Percentiles rank a stretch among this genome's conserved stretches.
Evolutionary conservation across 92 coral and sea anemone species (phyloP).

Genomic region (Pocillopora grandis): DNA sequence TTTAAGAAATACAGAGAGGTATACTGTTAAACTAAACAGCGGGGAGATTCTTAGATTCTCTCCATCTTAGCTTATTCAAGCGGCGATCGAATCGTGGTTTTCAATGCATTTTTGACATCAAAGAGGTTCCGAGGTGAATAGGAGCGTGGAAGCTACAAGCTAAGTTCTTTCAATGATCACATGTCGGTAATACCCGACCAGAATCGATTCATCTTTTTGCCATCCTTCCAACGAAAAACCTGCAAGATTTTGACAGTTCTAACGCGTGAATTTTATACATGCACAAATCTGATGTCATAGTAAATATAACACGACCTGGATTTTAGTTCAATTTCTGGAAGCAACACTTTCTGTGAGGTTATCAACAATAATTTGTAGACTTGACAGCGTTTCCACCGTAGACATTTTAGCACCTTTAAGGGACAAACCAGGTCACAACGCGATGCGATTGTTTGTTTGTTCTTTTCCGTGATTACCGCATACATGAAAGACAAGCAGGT

Average conservation of each 20-base stretch:
- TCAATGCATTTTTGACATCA: neutral
- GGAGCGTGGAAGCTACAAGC: constrained; percentile 1
- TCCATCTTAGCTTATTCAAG: neutral
- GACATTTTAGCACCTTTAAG: neutral
- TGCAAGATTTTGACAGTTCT: constrained; percentile 17
- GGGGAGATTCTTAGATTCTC: too few relatives aligned
- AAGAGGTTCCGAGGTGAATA: neutral
- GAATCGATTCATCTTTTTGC: neutral
- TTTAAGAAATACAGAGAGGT: too few relatives aligned
- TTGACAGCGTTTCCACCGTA: neutral
- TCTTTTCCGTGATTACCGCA: neutral
- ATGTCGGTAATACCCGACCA: neutral
- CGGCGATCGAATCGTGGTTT: neutral
- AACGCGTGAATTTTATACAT: constrained; percentile 6
- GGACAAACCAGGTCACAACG: constrained; percentile 10
- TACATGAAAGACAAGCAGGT: constrained; percentile 43
- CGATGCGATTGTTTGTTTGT: neutral
- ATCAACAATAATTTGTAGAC: neutral
- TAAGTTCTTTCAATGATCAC: constrained; percentile 1
- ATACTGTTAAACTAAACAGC: too few relatives aligned
- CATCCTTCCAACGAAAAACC: neutral
- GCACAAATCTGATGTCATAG: constrained; percentile 5
- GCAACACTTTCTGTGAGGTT: too few relatives aligned
- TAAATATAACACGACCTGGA: neutral
- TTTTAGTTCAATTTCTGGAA: neutral